Evolutionary conservation across 2,113 vertebrate genomes (phyloP).

Genomic region (Paedocypris sp.): DNA sequence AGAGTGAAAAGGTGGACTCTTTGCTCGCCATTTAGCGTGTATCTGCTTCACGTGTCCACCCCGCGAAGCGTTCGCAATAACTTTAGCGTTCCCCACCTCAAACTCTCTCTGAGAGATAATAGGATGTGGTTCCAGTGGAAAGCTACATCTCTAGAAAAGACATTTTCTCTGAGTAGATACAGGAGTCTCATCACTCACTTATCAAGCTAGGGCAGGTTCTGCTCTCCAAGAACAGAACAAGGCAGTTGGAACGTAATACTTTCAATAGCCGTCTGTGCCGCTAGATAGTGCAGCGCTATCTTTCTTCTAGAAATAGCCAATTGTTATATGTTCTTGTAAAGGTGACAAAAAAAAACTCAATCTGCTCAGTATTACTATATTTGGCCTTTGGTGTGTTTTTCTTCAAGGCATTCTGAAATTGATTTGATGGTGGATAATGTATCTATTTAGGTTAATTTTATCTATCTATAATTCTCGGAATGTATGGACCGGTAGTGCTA

Average conservation of each 20-base stretch:
- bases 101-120: neutral
- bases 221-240: neutral
- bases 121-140: neutral
- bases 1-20: neutral
- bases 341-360: neutral
- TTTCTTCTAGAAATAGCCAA: neutral
- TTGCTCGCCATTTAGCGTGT: neutral
- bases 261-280: neutral
- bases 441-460: too few relatives aligned
- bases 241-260: constrained; percentile 1
- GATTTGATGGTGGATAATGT: neutral
- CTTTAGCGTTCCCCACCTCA: constrained; percentile 6
- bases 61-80: neutral
- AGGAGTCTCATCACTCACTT: constrained; percentile 9
- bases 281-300: neutral
- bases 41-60: neutral
- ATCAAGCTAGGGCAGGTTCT: constrained; percentile 17
- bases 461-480: too few relatives aligned
- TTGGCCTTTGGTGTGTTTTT: neutral
- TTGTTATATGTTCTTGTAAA: neutral
- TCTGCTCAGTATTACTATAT: neutral
- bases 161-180: neutral
- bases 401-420: neutral
- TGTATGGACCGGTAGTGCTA: too few relatives aligned
- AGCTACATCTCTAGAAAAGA: constrained; percentile 12